Conservation (phyloP, 2,113 vertebrate species). For the Excalfactoria chinensis region DNA sequence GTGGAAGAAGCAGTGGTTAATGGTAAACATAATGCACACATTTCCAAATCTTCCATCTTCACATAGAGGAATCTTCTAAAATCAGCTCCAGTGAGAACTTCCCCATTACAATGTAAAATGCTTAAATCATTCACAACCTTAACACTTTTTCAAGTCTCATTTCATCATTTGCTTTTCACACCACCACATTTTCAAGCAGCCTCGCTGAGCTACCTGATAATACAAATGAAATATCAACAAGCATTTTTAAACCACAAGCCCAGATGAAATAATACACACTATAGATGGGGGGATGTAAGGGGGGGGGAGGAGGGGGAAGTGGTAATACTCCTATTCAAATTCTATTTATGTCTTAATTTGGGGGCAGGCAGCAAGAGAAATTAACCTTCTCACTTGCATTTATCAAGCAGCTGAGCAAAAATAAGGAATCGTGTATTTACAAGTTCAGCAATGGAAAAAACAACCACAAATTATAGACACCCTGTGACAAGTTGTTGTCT, state of each 20-base stretch:
- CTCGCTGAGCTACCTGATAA: background rate
- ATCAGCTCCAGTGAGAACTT: background rate
- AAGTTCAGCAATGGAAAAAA: background rate
- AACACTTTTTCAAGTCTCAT: background rate
- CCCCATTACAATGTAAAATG: background rate
- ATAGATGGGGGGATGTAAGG: background rate
- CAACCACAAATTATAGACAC: rapidly evolving
- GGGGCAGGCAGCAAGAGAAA: rapidly evolving
- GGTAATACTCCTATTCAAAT: background rate
- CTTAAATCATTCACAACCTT: background rate
- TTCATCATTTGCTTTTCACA: background rate
- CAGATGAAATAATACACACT: background rate
- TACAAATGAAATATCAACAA: background rate
- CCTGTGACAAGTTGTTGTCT: background rate
- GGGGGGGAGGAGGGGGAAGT: background rate
- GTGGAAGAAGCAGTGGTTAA: rapidly evolving
- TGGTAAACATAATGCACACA: background rate
- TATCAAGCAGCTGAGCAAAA: background rate
- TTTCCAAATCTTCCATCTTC: background rate
- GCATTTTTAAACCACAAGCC: background rate
- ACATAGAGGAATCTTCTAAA: background rate
- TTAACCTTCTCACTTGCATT: background rate
- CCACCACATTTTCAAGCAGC: background rate
- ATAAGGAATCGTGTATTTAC: background rate
- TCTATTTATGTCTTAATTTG: background rate